phyloP scores from a whole-genome alignment of 2,888 invertebrate species.

The Mesochorus sp. region DNA sequence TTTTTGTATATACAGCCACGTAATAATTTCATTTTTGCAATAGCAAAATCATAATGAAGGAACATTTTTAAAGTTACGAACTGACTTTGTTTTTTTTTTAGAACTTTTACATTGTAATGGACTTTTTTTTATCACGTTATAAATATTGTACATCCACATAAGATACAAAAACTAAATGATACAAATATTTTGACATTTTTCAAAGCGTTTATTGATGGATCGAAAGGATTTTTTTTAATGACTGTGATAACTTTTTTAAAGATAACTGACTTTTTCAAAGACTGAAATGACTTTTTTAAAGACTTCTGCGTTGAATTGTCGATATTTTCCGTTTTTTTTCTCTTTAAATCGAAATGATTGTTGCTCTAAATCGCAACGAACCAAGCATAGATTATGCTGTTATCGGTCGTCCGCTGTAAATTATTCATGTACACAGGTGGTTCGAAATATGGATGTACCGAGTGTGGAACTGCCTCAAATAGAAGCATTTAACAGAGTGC shows the following conservation, averaged over 20 bases:
- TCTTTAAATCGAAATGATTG: not conserved
- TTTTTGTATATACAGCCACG: slow-evolving; percentile 10
- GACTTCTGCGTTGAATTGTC: no score
- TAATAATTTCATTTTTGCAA: not conserved
- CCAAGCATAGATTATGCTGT: not conserved
- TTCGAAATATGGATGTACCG: slow-evolving; percentile 61
- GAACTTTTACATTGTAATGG: no score
- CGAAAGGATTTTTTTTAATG: not conserved
- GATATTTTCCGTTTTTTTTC: not conserved
- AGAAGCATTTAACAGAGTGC: slow-evolving; percentile 74
- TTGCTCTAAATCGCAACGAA: not conserved
- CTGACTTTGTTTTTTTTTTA: no score
- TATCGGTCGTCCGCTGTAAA: not conserved
- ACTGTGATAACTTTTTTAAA: no score
- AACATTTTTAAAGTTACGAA: no score
- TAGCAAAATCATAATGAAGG: not conserved
- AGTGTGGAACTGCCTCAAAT: slow-evolving; percentile 72
- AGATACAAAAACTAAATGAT: no score
- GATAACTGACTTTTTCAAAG: no score
- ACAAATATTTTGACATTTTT: no score
- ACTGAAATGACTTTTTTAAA: no score
- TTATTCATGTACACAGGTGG: slow-evolving; percentile 27
- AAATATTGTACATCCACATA: no score
- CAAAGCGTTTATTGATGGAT: no score
- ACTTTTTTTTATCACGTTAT: no score